These are phyloP conservation scores for Beris morrisii DNA, from an alignment of 2,888 invertebrate genomes.

Conservation along the genomic window DNA sequence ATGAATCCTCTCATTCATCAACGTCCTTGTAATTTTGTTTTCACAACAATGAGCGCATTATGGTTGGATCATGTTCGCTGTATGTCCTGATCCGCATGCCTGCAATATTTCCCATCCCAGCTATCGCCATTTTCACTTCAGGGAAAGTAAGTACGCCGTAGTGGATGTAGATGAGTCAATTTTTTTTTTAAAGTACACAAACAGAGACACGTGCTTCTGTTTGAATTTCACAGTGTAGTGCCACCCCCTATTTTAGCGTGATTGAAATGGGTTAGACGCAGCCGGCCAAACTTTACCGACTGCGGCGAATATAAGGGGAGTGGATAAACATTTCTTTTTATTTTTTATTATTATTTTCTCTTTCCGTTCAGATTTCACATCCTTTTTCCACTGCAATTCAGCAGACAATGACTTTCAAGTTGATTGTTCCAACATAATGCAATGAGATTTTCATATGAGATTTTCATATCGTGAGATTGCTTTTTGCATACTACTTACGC, in stretches of 20 bases:
- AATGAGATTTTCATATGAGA: conserved; percentile 36
- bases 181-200: conserved; percentile 21
- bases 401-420: conserved; percentile 36
- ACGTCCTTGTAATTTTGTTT: conserved; percentile 26
- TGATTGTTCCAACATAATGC: conserved; percentile 39
- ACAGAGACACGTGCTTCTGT: conserved; percentile 24
- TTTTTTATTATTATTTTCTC: conserved; percentile 25
- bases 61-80: conserved; percentile 10
- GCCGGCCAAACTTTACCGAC: not conserved
- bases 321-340: conserved; percentile 5
- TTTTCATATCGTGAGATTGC: conserved; percentile 22
- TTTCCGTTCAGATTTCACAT: conserved; percentile 24
- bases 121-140: conserved; percentile 19
- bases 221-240: not conserved
- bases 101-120: conserved; percentile 28
- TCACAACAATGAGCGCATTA: conserved; percentile 31
- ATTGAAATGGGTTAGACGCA: conserved; percentile 16
- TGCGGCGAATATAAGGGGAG: not conserved
- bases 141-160: conserved; percentile 8
- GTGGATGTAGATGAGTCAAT: conserved; percentile 19
- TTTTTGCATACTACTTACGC: no score
- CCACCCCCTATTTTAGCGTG: conserved; percentile 23
- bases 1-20: not conserved
- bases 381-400: conserved; percentile 15
- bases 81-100: conserved; percentile 16